Base-by-base conservation (phyloP, 2,113 vertebrate genomes). In the Peromyscus californicus region DNA sequence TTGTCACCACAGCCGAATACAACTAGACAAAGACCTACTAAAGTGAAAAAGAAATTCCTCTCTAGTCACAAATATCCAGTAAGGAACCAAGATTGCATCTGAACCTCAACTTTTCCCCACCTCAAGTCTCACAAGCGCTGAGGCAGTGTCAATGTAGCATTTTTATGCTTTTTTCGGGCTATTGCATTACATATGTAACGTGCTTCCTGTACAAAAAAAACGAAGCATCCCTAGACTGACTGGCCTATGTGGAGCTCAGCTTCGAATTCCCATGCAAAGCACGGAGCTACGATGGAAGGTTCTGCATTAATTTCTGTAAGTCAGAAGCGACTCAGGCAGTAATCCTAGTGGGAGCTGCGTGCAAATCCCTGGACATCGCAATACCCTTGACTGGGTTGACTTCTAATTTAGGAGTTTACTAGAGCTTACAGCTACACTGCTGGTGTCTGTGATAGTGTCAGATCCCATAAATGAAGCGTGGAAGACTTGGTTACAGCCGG, bases 371-470 rank as follows among this genome's bases (percentile, higher is more conserved):
- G 59, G 94, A 95, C 89, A 86, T 95, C 95, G 94, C 89, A 97
- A 97, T 96, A 96, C 45, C 96, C 96, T 98, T 97, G 92, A 94
- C 90, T 92, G 95, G 70, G 85, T 63, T 97, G 95, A 97, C 90
- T 97, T 98, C 96, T 97, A 98, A 98, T 98, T 98, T 97, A 89
- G 85, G 92, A 97, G 96, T 98, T 98, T 98, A 98, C 97, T 91
- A 97, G 96, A 98, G 97, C 97, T 90, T 97, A 89, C 89, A 97
- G 96, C 93, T 91, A 65, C 72, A 82, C 61, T 72, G 91, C 96
- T 96, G 85, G 88, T 92, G 93, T 65, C 88, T 97, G 96, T 93
- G 96, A 97, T 97, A 96, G 95, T 97, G 96, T 98, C 96, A 96
- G 93, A 89, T 93, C 92, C 88, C 91, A 97, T 94, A 97, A 98